phyloP scores from a whole-genome alignment of 2,888 invertebrate species.

The Dicranocentrus wangi region DNA sequence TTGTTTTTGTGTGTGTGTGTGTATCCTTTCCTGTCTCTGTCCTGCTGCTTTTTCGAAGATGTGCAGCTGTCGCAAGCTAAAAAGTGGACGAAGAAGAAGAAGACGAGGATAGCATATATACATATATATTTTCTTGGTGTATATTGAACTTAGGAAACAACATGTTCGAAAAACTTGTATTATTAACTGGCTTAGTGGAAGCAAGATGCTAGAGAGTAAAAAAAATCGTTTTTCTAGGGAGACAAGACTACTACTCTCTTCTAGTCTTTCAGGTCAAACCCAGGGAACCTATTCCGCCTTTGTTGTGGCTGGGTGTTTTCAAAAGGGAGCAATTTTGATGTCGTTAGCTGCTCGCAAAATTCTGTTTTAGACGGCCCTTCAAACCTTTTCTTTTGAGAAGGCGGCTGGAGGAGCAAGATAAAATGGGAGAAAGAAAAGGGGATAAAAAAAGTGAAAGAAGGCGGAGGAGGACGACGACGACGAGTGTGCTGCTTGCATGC shows the following conservation, averaged over 20 bases:
- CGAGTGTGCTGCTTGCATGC: no score
- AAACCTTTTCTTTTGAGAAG: slow-evolving; percentile 39
- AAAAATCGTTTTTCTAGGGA: no score
- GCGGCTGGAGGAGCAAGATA: slow-evolving; percentile 7
- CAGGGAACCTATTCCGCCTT: slow-evolving; percentile 23
- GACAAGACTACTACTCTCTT: no score
- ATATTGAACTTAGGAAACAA: no score
- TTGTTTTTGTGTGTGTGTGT: no score
- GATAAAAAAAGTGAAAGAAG: background rate
- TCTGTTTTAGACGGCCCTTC: slow-evolving; percentile 47
- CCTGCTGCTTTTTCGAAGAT: background rate
- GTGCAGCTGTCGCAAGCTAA: slow-evolving; percentile 14
- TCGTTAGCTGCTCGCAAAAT: slow-evolving; percentile 54
- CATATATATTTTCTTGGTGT: no score
- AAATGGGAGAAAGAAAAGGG: background rate
- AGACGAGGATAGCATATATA: no score
- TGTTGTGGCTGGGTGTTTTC: slow-evolving; percentile 27
- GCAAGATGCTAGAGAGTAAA: slow-evolving; percentile 39
- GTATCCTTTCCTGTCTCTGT: background rate
- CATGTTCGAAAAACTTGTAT: background rate
- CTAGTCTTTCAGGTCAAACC: slow-evolving; percentile 25
- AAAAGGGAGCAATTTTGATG: slow-evolving; percentile 39
- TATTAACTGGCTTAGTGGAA: slow-evolving; percentile 35
- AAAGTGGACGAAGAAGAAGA: no score
- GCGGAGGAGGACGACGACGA: no score